Percentiles rank a stretch among this genome's conserved stretches.
Conservation (phyloP, 2,888 invertebrate genomes). For the Zootermopsis nevadensis region DNA sequence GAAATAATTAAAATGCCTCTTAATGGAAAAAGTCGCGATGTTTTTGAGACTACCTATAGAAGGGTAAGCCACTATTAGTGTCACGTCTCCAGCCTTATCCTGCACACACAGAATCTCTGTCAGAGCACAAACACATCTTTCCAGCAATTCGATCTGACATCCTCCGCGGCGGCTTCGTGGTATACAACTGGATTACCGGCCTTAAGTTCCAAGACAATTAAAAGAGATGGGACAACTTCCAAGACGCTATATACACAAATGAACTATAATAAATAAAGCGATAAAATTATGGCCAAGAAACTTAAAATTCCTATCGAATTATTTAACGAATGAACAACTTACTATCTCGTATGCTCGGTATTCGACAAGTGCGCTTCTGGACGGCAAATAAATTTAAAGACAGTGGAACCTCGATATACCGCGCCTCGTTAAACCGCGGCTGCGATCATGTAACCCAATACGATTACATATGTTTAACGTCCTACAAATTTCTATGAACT, state of each 20-base stretch:
- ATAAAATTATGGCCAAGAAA: neutral
- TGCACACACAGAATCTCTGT: conserved; percentile 15
- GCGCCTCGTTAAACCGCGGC: no score
- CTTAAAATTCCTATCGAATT: neutral
- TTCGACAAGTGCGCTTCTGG: no score
- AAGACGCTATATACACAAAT: conserved; percentile 8
- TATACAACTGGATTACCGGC: conserved; percentile 5
- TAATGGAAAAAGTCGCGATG: neutral
- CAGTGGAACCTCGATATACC: no score
- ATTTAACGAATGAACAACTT: neutral
- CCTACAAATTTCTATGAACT: no score
- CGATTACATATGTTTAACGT: no score
- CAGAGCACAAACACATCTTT: conserved; percentile 14
- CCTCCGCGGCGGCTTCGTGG: neutral
- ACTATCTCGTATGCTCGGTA: neutral
- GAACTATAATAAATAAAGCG: neutral
- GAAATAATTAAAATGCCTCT: neutral
- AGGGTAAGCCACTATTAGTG: conserved; percentile 17
- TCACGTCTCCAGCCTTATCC: conserved; percentile 20
- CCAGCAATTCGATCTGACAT: conserved; percentile 13
- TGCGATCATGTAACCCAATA: no score
- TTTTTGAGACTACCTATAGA: neutral
- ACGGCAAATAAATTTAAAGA: no score
- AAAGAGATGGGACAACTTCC: neutral
- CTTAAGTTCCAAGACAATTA: neutral